phyloP scores from a whole-genome alignment of 1,140 invertebrate species.

The Micrasema minimum region DNA sequence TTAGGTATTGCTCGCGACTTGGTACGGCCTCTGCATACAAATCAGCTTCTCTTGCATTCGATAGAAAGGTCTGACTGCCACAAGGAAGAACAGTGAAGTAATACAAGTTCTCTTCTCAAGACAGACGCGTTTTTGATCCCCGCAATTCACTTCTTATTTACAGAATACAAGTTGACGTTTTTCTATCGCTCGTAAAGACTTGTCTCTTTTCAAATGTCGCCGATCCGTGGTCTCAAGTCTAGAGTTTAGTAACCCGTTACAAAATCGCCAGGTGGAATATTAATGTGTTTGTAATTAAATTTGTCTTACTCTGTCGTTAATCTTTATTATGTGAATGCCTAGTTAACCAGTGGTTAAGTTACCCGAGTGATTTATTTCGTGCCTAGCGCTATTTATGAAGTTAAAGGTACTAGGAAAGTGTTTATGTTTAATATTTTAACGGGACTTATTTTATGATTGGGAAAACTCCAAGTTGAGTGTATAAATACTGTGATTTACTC shows the following conservation, averaged over 20 bases:
- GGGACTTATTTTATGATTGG: too few species aligned
- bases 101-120: too few species aligned
- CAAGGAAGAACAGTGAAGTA: neutral
- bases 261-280: neutral
- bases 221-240: neutral
- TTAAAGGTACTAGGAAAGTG: too few species aligned
- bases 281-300: constrained; percentile 14
- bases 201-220: constrained; percentile 3
- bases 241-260: neutral
- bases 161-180: constrained; percentile 18
- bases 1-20: neutral
- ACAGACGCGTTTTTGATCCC: too few species aligned
- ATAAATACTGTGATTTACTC: too few species aligned
- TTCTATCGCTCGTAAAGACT: constrained; percentile 5
- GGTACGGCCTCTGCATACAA: constrained; percentile 10
- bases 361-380: neutral
- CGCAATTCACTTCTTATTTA: constrained; percentile 5
- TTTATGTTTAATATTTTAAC: too few species aligned
- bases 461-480: too few species aligned
- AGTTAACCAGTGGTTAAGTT: neutral
- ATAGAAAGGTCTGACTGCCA: neutral
- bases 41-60: neutral
- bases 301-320: neutral
- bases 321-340: neutral
- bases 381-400: neutral